phyloP scores from a whole-genome alignment of 2,888 invertebrate genomes.

The Gisinianus flammeolus region DNA sequence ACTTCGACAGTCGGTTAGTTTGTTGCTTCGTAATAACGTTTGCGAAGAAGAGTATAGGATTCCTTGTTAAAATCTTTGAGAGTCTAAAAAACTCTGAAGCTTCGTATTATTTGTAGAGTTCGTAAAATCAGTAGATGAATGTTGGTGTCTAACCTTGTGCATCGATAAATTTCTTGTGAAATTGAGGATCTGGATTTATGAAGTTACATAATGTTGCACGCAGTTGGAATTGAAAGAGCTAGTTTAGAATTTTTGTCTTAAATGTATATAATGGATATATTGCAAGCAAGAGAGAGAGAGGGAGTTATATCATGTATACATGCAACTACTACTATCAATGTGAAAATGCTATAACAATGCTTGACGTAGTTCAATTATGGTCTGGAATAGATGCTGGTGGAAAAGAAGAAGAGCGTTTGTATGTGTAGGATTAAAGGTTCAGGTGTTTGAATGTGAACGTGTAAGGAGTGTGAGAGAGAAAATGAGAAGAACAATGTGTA shows the following conservation, averaged over 20 bases:
- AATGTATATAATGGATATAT: background rate
- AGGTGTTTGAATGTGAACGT: constrained; percentile 17
- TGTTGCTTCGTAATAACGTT: constrained; percentile 18
- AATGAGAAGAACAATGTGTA: constrained; percentile 13
- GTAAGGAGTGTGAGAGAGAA: background rate
- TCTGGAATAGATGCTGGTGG: background rate
- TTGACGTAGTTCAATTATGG: constrained; percentile 30
- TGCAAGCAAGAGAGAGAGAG: background rate
- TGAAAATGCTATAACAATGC: constrained; percentile 31
- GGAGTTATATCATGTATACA: background rate
- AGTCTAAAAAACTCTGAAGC: background rate
- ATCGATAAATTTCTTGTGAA: constrained; percentile 35
- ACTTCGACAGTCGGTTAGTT: constrained; percentile 18
- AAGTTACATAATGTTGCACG: constrained; percentile 32
- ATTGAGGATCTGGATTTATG: constrained; percentile 40
- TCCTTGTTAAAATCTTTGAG: constrained; percentile 22
- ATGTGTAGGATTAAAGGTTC: constrained; percentile 19
- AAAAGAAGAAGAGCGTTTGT: constrained; percentile 5
- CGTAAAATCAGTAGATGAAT: constrained; percentile 34
- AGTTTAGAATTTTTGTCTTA: constrained; percentile 14
- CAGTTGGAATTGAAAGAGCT: constrained; percentile 10
- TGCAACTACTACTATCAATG: constrained; percentile 19
- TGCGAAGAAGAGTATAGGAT: constrained; percentile 11
- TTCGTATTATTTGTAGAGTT: constrained; percentile 30
- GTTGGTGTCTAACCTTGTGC: constrained; percentile 24